Conservation (phyloP, 2,888 invertebrate species). For the Cephus pygmeus region DNA sequence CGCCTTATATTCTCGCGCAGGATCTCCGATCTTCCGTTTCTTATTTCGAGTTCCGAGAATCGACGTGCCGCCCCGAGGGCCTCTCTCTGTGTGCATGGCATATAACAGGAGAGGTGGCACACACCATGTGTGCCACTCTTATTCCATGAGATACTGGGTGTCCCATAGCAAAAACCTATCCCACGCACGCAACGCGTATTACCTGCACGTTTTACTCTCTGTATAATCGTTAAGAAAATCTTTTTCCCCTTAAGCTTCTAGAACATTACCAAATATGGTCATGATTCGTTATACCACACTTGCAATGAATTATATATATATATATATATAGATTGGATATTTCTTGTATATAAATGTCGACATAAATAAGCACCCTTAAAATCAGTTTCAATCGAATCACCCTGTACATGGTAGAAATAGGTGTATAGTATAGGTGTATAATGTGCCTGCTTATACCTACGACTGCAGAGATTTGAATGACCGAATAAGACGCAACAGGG, state of each 20-base stretch:
- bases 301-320: background rate
- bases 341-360: background rate
- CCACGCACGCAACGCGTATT: background rate
- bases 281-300: background rate
- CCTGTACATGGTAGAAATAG: conserved; percentile 31
- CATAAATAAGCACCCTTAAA: background rate
- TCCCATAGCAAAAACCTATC: background rate
- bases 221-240: background rate
- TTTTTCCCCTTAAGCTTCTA: background rate
- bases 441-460: conserved; percentile 30
- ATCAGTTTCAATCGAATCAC: conserved; percentile 41
- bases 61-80: conserved; percentile 15
- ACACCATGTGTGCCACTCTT: background rate
- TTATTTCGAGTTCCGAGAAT: conserved; percentile 39
- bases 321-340: background rate
- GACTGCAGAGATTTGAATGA: conserved; percentile 50
- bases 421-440: conserved; percentile 22
- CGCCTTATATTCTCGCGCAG: conserved; percentile 36
- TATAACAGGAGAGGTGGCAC: conserved; percentile 8
- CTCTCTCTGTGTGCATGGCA: conserved; percentile 20
- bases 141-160: background rate
- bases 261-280: background rate
- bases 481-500: conserved; percentile 44
- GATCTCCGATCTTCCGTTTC: conserved; percentile 40
- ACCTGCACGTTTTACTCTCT: background rate